Conservation (phyloP, 2,888 invertebrate species). For the Coleophora flavipennella region DNA sequence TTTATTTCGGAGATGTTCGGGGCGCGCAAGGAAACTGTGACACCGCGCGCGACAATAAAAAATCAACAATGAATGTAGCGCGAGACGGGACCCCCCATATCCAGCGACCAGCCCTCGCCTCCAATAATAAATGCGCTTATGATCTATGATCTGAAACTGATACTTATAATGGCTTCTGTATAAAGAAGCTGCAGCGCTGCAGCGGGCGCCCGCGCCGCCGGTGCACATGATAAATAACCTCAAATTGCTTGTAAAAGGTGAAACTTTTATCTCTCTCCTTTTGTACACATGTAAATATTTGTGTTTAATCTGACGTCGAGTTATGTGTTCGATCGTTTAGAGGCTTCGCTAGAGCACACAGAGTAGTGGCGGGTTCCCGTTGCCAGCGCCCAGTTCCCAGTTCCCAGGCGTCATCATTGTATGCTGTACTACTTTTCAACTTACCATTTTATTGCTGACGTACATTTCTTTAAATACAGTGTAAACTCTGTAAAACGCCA, state of each 20-base stretch:
- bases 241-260: conserved; percentile 67
- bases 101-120: conserved; percentile 39
- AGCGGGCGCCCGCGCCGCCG: conserved; percentile 16
- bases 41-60: conserved; percentile 57
- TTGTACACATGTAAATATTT: conserved; percentile 63
- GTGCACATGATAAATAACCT: conserved; percentile 60
- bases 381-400: too few relatives aligned
- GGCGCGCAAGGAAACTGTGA: conserved; percentile 56
- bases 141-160: conserved; percentile 73
- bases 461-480: too few relatives aligned
- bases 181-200: conserved; percentile 62
- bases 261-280: conserved; percentile 52
- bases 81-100: conserved; percentile 59
- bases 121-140: conserved; percentile 63
- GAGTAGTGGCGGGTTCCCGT: background rate
- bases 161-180: conserved; percentile 72
- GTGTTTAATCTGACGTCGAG: conserved; percentile 50
- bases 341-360: conserved; percentile 16
- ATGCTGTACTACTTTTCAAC: background rate
- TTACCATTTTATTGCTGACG: background rate
- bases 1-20: conserved; percentile 46
- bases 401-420: conserved; percentile 8
- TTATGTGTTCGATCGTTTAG: conserved; percentile 37
- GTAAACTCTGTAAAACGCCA: too few relatives aligned
- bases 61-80: conserved; percentile 51